Evolutionary conservation across 2,888 invertebrate species (phyloP).

Genomic region (Drosophila koepferae): DNA sequence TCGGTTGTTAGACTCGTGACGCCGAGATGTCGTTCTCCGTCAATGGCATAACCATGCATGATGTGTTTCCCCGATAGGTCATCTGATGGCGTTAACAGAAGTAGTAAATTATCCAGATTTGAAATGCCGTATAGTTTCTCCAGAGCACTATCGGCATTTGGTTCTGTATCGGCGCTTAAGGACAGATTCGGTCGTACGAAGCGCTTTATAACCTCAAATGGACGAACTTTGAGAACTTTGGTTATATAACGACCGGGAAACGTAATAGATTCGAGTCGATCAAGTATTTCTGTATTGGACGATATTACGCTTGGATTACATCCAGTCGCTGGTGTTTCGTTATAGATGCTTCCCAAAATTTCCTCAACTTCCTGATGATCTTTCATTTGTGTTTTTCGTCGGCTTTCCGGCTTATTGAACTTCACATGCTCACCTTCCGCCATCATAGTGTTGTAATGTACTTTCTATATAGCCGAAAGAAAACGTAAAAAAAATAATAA

Average conservation of each 20-base stretch:
- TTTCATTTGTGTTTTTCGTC: not conserved
- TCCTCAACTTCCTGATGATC: not conserved
- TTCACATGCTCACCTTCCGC: not conserved
- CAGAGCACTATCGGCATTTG: constrained; percentile 7
- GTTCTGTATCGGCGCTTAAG: rapidly evolving
- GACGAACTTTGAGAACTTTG: not conserved
- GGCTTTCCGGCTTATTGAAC: not conserved
- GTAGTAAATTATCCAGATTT: constrained; percentile 2
- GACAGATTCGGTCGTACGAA: constrained; percentile 4
- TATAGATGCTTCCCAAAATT: constrained; percentile 5
- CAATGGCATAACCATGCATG: constrained; percentile 33
- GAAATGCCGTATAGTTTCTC: constrained; percentile 18
- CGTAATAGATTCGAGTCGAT: not conserved
- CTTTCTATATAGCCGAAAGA: constrained; percentile 1
- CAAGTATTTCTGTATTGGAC: not conserved
- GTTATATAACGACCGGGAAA: constrained; percentile 17
- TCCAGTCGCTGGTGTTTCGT: not conserved
- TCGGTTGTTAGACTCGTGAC: constrained; percentile 21
- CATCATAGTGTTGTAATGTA: not conserved
- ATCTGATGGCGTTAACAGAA: constrained; percentile 33
- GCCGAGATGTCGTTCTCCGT: constrained; percentile 30
- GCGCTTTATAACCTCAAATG: constrained; percentile 6
- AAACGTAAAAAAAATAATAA: not conserved
- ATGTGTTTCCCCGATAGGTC: not conserved
- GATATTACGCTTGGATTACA: not conserved